Evolutionary conservation across 2,888 invertebrate genomes (phyloP).

Genomic region (Drosophila anceps): DNA sequence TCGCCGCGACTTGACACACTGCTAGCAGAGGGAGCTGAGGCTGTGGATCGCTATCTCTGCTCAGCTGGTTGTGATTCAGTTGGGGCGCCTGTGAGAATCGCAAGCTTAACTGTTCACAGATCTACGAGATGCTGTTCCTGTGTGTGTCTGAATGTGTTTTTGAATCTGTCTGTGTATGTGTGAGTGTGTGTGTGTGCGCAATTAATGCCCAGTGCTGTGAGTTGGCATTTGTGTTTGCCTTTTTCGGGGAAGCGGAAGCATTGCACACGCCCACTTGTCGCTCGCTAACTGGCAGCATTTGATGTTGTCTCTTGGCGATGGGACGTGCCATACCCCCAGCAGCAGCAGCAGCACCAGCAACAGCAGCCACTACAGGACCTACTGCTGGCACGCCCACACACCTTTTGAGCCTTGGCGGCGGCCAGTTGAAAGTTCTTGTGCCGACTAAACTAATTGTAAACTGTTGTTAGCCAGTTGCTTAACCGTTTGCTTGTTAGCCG

Average conservation of each 20-base stretch:
- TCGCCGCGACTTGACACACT: conserved; percentile 70
- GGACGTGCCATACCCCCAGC: conserved; percentile 61
- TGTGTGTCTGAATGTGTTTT: not conserved
- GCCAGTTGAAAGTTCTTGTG: conserved; percentile 71
- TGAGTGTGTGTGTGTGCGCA: conserved; percentile 56
- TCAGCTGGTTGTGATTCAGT: conserved; percentile 56
- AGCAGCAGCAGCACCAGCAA: conserved; percentile 30
- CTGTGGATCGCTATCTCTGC: conserved; percentile 51
- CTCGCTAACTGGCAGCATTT: conserved; percentile 54
- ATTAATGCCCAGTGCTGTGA: conserved; percentile 65
- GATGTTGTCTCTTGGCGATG: conserved; percentile 36
- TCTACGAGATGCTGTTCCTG: conserved; percentile 29
- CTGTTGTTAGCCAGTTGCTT: conserved; percentile 76
- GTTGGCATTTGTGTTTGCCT: conserved; percentile 48
- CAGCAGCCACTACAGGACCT: conserved; percentile 41
- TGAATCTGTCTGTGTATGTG: conserved; percentile 29
- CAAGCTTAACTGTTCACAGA: conserved; percentile 72
- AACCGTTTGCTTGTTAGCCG: conserved; percentile 77
- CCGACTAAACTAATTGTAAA: conserved; percentile 77
- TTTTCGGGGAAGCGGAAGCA: conserved; percentile 76
- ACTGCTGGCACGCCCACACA: conserved; percentile 58
- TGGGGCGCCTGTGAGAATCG: conserved; percentile 65
- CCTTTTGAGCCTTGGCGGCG: conserved; percentile 53
- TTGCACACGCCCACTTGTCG: conserved; percentile 75
- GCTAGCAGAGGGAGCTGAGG: conserved; percentile 51